Conservation (phyloP, 2,113 vertebrate genomes). For the Heterocephalus glaber region DNA sequence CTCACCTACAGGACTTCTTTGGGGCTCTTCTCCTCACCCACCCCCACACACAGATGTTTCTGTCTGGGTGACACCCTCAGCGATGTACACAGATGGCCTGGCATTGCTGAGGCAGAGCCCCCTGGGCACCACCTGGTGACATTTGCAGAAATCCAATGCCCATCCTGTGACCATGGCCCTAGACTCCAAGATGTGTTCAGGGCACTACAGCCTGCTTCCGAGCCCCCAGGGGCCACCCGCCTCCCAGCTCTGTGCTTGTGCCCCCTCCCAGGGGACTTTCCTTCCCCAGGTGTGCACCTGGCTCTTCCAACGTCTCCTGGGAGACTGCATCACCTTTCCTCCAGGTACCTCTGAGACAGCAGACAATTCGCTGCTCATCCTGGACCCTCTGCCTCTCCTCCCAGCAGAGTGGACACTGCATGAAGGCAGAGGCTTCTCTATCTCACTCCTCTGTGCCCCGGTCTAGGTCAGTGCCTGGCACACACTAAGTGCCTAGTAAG, state of each 20-base stretch:
- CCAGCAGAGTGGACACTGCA: rapidly evolving
- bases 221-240: rapidly evolving
- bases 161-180: background rate
- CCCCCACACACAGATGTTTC: background rate
- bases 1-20: background rate
- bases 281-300: background rate
- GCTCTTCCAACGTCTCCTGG: background rate
- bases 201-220: background rate
- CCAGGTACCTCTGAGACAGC: background rate
- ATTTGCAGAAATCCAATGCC: background rate
- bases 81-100: background rate
- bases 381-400: background rate
- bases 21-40: background rate
- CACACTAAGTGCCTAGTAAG: background rate
- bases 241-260: background rate
- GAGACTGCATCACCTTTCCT: background rate
- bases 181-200: rapidly evolving
- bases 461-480: background rate
- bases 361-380: background rate
- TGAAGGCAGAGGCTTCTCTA: background rate
- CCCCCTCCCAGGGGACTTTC: rapidly evolving
- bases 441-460: rapidly evolving
- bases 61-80: background rate
- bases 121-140: background rate
- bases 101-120: rapidly evolving